These are phyloP conservation scores for Chaenodraco wilsoni DNA, from an alignment of 2,797 vertebrate species.

Conservation along the genomic window DNA sequence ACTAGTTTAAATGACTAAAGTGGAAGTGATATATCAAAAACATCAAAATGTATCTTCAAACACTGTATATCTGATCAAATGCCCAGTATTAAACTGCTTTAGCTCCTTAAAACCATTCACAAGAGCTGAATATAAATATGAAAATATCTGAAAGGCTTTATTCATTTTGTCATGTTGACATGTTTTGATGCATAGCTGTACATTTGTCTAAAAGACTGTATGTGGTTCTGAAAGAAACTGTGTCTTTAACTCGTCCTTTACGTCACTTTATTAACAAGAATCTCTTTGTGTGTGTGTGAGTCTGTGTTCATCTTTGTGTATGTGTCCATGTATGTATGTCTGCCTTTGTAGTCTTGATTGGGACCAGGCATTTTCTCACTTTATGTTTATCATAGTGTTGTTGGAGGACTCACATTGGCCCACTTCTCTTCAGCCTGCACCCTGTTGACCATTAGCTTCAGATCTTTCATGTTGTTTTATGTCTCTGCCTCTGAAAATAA, in stretches of 20 bases:
- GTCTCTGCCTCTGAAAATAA: constrained; percentile 30
- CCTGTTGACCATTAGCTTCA: constrained; percentile 37
- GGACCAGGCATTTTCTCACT: constrained; percentile 15
- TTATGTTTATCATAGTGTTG: constrained; percentile 27
- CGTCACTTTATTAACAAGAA: constrained; percentile 15
- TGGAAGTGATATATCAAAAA: background rate
- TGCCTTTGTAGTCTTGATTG: constrained; percentile 26
- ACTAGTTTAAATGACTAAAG: too few relatives aligned
- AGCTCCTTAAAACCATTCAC: background rate
- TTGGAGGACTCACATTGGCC: constrained; percentile 37
- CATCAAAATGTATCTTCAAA: constrained; percentile 22
- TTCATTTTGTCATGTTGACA: background rate
- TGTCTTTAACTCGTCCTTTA: constrained; percentile 17
- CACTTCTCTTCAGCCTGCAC: constrained; percentile 32
- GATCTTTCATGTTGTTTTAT: constrained; percentile 24
- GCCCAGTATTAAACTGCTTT: constrained; percentile 1
- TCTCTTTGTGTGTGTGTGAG: constrained; percentile 1
- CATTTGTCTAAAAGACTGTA: background rate
- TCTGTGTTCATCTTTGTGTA: constrained; percentile 4
- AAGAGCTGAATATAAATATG: constrained; percentile 3
- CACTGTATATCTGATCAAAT: constrained; percentile 10
- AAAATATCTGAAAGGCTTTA: constrained; percentile 5
- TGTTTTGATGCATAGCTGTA: constrained; percentile 3
- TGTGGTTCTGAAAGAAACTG: constrained; percentile 10
- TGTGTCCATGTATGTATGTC: constrained; percentile 15